A percentile compares a stretch with the other conserved stretches of the same genome.
These are phyloP conservation scores for Bibio marci DNA, from an alignment of 2,888 invertebrate genomes.

Conservation along the genomic window DNA sequence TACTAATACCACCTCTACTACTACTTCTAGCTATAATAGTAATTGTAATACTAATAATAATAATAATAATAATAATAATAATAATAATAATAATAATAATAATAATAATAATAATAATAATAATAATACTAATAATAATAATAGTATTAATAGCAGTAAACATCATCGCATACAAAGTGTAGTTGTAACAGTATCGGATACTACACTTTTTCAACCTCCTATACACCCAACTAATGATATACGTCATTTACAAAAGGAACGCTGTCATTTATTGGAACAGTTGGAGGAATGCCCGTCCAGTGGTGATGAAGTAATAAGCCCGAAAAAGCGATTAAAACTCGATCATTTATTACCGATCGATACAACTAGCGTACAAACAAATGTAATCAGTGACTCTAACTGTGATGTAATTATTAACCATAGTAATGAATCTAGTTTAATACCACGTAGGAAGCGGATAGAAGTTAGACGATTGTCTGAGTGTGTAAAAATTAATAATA, in stretches of 20 bases:
- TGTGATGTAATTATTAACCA: conserved; percentile 27
- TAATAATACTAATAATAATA: too few relatives aligned
- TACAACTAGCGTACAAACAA: conserved; percentile 10
- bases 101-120: too few relatives aligned
- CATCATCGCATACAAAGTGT: conserved; percentile 6
- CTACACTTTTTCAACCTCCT: background rate
- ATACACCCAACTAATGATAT: conserved; percentile 36
- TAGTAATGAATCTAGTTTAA: conserved; percentile 12
- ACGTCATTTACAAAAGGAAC: conserved; percentile 49
- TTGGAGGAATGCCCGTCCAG: conserved; percentile 53
- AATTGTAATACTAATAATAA: too few relatives aligned
- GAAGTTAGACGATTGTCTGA: conserved; percentile 37
- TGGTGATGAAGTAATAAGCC: conserved; percentile 46
- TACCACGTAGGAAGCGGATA: conserved; percentile 21
- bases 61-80: too few relatives aligned
- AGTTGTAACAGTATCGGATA: background rate
- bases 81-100: too few relatives aligned
- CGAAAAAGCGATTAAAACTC: conserved; percentile 47
- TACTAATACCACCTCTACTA: too few relatives aligned
- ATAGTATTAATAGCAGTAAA: too few relatives aligned
- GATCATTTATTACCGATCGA: conserved; percentile 24
- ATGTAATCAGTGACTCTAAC: conserved; percentile 22
- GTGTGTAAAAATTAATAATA: conserved; percentile 21
- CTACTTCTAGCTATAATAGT: too few relatives aligned
- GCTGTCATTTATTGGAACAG: conserved; percentile 50